Base-by-base conservation (phyloP, 2,113 vertebrate species). In the Rhinolophus sinicus region DNA sequence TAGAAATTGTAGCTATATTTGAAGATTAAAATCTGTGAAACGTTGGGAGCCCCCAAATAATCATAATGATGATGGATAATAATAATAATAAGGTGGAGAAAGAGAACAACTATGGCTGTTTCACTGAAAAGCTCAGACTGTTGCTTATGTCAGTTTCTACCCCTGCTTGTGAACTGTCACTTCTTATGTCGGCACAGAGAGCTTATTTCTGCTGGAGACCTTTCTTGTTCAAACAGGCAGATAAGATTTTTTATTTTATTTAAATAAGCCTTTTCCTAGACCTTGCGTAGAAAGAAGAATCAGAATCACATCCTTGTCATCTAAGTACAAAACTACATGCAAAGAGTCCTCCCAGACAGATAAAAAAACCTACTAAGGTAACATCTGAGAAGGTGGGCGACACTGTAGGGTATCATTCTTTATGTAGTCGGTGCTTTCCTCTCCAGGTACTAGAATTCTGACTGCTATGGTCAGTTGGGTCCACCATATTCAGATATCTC, bases 281-380 rank as follows among this genome's bases (percentile, higher is more conserved):
- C 4, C 73, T 92, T 62, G n/a, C 50, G 95, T 80, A 56, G n/a
- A 76, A 93, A 78, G 35, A 93, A 77, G 64, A 97, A 58, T 69
- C 70, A 56, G 40, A 70, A 72, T 44, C 81, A 81, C n/a, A 30
- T 38, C 16, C 88, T 80, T 90, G 64, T 76, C 47, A 75, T 58
- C 44, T 40, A 56, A 54, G 52, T 65, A 65, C 22, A 44, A 35
- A 93, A 72, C 3, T 35, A 69, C 70, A 81, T 22, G 40, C 1
- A 54, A 33, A 62, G 58, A 58, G 0, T 22, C 2, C 21, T 72
- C 21, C 56, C 54, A 24, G 33, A 64, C 6, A 38, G 13, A 54
- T 52, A 44, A 54, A 60, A 62, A 64, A n/a, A 18, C n/a, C 4
- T 73, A 54, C n/a, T 13, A 18, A 40, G 4, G 30, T 19, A 44